Evolutionary conservation across 1,140 invertebrate genomes (phyloP), one percentile per base, ranked within the genome.

Genomic region (Asobara japonica): DNA sequence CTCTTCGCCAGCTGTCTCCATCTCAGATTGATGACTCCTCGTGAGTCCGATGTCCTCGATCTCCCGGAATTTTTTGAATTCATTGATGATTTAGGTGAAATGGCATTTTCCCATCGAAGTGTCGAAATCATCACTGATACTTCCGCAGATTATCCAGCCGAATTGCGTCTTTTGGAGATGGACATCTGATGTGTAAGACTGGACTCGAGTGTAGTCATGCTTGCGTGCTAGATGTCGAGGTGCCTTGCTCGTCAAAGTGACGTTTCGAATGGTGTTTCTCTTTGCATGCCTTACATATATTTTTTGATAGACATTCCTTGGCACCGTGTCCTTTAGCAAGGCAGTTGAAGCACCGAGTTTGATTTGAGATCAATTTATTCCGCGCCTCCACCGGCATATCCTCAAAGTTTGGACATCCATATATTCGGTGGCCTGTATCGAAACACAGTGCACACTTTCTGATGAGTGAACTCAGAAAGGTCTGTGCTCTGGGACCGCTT

Each of bases 1-100:
- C 51, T 75, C 25, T 72, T 81, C 75, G 45, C 77, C 79, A 31
- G 13, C 10, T 38, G 20, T 29, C 36, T 80, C 78, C 16, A 78
- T 77, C 2, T 41, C 16, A 0, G 72, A 56, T n/a, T 25, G 8
- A 6, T 13, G 36, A 11, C 62, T n/a, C 27, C 33, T 22, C 7
- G 7, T 48, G 4, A n/a, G 8, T 5, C 60, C 36, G 16, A 45
- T 45, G 65, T 77, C 72, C 60, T 76, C 74, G 10, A 76, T 71
- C 41, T 72, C 67, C 76, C 74, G 72, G 22, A 77, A 78, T 38
- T 56, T 65, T 1, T 16, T 30, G 0, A 76, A 61, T 1, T 65
- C 30, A 11, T 72, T 10, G 3, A 33, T 16, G 1, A 68, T 60
- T 36, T 67, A 25, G 1, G 65, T 69, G 11, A 74, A 16, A 11